phyloP scores from a whole-genome alignment of 1,140 invertebrate genomes.

The Frieseomelitta varia region DNA sequence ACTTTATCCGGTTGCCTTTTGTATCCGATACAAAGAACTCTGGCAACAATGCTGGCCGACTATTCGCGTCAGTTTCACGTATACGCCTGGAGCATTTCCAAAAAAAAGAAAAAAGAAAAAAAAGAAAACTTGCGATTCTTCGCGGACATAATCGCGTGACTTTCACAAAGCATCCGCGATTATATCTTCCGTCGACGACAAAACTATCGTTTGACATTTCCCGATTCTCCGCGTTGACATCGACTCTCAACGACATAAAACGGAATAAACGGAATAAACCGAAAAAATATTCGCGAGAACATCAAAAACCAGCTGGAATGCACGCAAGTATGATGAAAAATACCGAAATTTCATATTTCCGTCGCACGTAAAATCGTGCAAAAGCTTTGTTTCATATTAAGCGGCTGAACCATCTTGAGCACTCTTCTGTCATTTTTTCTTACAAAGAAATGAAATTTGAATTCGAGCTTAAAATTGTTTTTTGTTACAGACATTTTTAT shows the following conservation, averaged over 20 bases:
- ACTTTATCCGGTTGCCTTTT: slow-evolving; percentile 46
- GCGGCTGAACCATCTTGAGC: too few species aligned
- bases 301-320: neutral
- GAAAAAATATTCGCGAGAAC: neutral
- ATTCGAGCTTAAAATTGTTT: too few species aligned
- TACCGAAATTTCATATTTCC: too few species aligned
- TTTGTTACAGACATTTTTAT: too few species aligned
- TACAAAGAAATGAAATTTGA: too few species aligned
- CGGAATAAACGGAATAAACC: neutral
- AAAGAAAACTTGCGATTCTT: slow-evolving; percentile 25
- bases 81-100: slow-evolving; percentile 12
- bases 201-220: neutral
- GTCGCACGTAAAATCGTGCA: neutral
- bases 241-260: neutral
- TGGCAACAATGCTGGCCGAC: slow-evolving; percentile 14
- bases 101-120: slow-evolving; percentile 16
- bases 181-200: neutral
- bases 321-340: too few species aligned
- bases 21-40: slow-evolving; percentile 33
- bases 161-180: slow-evolving; percentile 3
- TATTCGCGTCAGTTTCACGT: slow-evolving; percentile 47
- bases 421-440: too few species aligned
- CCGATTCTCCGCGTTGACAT: neutral
- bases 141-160: slow-evolving; percentile 15
- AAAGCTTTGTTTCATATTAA: neutral